Conservation (phyloP, 2,113 vertebrate species). For the Antechinus stuartii region DNA sequence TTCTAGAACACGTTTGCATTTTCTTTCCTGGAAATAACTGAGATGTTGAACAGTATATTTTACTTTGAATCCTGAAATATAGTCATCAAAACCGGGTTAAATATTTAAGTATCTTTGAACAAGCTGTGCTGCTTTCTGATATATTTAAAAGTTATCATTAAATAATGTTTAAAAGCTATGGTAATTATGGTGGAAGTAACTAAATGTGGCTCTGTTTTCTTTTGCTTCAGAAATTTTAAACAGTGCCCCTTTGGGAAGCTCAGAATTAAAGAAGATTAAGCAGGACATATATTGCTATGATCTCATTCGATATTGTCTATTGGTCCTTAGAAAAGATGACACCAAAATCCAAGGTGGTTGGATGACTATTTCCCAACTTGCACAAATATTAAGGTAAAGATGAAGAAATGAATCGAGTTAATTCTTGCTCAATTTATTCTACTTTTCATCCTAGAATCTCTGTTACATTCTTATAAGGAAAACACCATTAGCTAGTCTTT, state of each 20-base stretch:
- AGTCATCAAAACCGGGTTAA: not conserved
- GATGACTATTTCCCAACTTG: conserved; percentile 84
- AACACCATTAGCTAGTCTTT: not conserved
- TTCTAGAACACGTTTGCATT: not conserved
- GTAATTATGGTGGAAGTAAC: conserved; percentile 36
- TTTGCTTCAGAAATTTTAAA: conserved; percentile 84
- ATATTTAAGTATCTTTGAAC: not conserved
- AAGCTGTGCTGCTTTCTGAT: conserved; percentile 51
- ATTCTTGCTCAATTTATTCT: conserved; percentile 55
- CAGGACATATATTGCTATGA: conserved; percentile 85
- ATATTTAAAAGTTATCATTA: conserved; percentile 49
- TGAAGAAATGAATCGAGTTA: conserved; percentile 28
- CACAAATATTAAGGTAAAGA: conserved; percentile 87
- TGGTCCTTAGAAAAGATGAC: conserved; percentile 85
- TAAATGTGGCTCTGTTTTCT: conserved; percentile 64
- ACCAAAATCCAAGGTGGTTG: conserved; percentile 83
- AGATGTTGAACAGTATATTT: not conserved
- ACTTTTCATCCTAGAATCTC: conserved; percentile 48
- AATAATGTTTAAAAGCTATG: not conserved
- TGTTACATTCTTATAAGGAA: not conserved
- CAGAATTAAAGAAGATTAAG: conserved; percentile 85
- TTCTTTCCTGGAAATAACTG: not conserved
- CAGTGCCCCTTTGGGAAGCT: conserved; percentile 74
- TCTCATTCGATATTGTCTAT: conserved; percentile 85
- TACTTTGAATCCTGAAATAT: not conserved